Percentiles rank a stretch among this genome's conserved stretches.
These are phyloP conservation scores for Engystomops pustulosus DNA, from an alignment of 2,113 vertebrate genomes.

Conservation along the genomic window DNA sequence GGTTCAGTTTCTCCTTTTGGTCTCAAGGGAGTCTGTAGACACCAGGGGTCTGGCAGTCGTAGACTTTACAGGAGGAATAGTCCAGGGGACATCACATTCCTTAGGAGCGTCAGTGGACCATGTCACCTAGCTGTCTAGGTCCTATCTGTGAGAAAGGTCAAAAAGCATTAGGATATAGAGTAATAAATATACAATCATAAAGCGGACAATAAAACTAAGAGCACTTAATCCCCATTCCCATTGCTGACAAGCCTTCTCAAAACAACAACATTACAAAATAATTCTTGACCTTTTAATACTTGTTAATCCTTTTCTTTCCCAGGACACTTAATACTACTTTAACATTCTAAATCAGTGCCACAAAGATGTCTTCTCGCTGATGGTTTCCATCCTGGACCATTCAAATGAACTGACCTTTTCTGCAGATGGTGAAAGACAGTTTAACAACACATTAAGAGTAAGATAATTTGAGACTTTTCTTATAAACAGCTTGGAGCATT, in stretches of 20 bases:
- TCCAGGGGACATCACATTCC: slow-evolving; percentile 27
- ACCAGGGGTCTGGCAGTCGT: not conserved
- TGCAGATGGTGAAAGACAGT: slow-evolving; percentile 34
- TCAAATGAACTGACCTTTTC: slow-evolving; percentile 28
- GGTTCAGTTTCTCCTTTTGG: not conserved
- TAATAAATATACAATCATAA: slow-evolving; percentile 40
- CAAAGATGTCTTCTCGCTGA: slow-evolving; percentile 43
- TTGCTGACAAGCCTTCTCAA: slow-evolving; percentile 34
- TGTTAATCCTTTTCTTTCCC: slow-evolving; percentile 42
- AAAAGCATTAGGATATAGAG: slow-evolving; percentile 16
- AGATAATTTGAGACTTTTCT: slow-evolving; percentile 44
- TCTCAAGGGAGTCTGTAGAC: slow-evolving; percentile 27
- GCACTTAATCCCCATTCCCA: slow-evolving; percentile 26
- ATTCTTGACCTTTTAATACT: slow-evolving; percentile 44
- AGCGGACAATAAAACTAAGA: slow-evolving; percentile 46
- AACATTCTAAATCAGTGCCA: slow-evolving; percentile 38
- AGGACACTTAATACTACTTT: slow-evolving; percentile 40
- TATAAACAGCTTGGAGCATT: slow-evolving; percentile 38
- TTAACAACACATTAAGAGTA: slow-evolving; percentile 45
- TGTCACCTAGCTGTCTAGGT: slow-evolving; percentile 39
- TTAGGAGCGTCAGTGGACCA: slow-evolving; percentile 14
- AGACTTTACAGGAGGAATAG: not conserved
- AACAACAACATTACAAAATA: slow-evolving; percentile 46
- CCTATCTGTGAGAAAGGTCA: slow-evolving; percentile 51
- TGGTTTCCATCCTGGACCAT: slow-evolving; percentile 13